A percentile compares a stretch with the other conserved stretches of the same genome.
phyloP scores from a whole-genome alignment of 2,888 invertebrate species.

The Smittia aterrima region DNA sequence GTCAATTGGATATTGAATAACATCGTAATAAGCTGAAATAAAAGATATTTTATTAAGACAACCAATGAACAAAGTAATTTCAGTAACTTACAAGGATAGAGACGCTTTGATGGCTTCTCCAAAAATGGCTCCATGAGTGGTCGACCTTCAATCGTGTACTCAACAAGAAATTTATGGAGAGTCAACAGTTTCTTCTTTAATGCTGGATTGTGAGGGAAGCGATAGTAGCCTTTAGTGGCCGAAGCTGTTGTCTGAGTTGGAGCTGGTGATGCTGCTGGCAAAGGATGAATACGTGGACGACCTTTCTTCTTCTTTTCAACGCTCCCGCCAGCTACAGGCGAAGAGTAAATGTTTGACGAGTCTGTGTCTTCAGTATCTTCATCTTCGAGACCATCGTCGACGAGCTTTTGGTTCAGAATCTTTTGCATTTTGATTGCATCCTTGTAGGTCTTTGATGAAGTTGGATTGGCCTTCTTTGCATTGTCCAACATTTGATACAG shows the following conservation, averaged over 20 bases:
- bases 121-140: conserved; percentile 89
- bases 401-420: conserved; percentile 75
- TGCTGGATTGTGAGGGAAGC: conserved; percentile 48
- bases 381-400: conserved; percentile 49
- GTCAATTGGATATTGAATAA: conserved; percentile 91
- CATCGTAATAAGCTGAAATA: conserved; percentile 16
- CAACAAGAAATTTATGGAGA: conserved; percentile 73
- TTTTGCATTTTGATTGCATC: conserved; percentile 82
- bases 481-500: conserved; percentile 97
- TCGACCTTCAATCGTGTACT: conserved; percentile 69
- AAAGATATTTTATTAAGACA: background rate
- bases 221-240: conserved; percentile 48
- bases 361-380: conserved; percentile 46
- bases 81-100: conserved; percentile 96
- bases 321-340: conserved; percentile 16
- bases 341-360: conserved; percentile 25
- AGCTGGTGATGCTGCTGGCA: conserved; percentile 33
- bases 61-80: conserved; percentile 60
- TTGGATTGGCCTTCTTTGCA: conserved; percentile 84
- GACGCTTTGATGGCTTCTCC: conserved; percentile 92
- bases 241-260: conserved; percentile 44
- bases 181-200: conserved; percentile 77
- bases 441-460: conserved; percentile 77
- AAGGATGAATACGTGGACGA: conserved; percentile 48
- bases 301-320: conserved; percentile 49